Conservation (phyloP, 2,888 invertebrate species). For the Megastigmus dorsalis region DNA sequence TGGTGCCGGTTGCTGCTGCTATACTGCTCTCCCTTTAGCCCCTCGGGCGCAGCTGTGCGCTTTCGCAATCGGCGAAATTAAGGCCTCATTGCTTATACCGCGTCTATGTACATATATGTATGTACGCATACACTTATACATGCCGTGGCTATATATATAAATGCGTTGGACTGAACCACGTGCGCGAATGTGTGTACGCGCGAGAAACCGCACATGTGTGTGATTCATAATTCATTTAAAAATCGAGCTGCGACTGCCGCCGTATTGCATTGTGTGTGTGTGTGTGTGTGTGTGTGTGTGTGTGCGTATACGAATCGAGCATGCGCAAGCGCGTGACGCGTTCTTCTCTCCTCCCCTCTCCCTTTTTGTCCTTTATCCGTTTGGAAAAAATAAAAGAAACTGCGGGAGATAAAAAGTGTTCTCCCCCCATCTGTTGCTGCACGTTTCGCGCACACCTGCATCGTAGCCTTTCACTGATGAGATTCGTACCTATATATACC, state of each 20-base stretch:
- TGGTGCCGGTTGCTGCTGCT: too few relatives aligned
- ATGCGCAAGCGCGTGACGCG: neutral
- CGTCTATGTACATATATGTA: too few relatives aligned
- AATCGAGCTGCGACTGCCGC: neutral
- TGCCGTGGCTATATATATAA: neutral
- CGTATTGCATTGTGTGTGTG: too few relatives aligned
- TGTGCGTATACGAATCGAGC: neutral
- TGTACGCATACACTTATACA: neutral
- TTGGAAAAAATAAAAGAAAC: too few relatives aligned
- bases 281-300: neutral
- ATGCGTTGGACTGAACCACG: neutral
- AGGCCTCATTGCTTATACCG: constrained; percentile 13
- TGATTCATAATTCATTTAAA: constrained; percentile 47
- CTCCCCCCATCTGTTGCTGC: too few relatives aligned
- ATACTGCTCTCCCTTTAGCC: too few relatives aligned
- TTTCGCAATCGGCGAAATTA: constrained; percentile 38
- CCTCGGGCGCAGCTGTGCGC: constrained; percentile 12
- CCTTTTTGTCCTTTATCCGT: neutral
- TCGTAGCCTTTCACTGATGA: too few relatives aligned
- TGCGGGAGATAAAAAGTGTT: too few relatives aligned
- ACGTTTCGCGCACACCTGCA: too few relatives aligned
- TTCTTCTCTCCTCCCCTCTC: neutral
- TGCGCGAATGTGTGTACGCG: constrained; percentile 8
- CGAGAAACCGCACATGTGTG: constrained; percentile 36
- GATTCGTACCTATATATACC: too few relatives aligned